Base-by-base conservation (phyloP, 1,140 invertebrate genomes). In the Pemphigus obesinymphae region DNA sequence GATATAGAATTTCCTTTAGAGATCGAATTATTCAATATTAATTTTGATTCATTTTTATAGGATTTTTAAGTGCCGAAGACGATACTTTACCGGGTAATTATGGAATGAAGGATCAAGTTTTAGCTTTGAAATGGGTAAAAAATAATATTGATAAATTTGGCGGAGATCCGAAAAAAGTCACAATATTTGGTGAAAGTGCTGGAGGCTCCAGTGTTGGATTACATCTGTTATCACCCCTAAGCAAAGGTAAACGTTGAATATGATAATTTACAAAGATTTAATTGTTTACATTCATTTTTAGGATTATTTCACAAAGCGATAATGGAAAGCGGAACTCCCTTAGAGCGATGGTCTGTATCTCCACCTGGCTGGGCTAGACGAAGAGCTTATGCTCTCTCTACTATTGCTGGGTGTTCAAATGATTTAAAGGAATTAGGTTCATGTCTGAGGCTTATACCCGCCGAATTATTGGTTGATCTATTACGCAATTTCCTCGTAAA, bases 241-340 rank as follows among this genome's bases (percentile, higher is more conserved):
- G 75, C 37, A 83, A 83, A 81, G 82, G 86, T 55, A 10, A n/a
- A 34, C 20, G 3, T 55, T 26, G 5, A 10, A 3, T 7, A 4
- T 2, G 34, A n/a, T 50, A 43, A 40, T 15, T 34, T 45, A 2
- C 7, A 31, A 61, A 29, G 2, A 17, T 31, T 17, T 15, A 23
- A n/a, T n/a, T n/a, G n/a, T n/a, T n/a, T n/a, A 26, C 50, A 6
- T 11, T 0, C 26, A 26, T 31, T 83, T 84, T 55, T 53, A 86
- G 90, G 89, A 15, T 82, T 92, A 20, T 92, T 93, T 83, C 90
- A 89, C 82, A 88, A 89, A 82, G 91, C 89, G 0, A 91, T 93
- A 45, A 85, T 90, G 11, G 89, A 92, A 87, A 92, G 92, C 83
- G 93, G 93, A 0, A 90, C 89, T 13, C 90, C 91, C 0, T 85